phyloP scores from a whole-genome alignment of 2,888 invertebrate genomes.

The Erebia aethiops region DNA sequence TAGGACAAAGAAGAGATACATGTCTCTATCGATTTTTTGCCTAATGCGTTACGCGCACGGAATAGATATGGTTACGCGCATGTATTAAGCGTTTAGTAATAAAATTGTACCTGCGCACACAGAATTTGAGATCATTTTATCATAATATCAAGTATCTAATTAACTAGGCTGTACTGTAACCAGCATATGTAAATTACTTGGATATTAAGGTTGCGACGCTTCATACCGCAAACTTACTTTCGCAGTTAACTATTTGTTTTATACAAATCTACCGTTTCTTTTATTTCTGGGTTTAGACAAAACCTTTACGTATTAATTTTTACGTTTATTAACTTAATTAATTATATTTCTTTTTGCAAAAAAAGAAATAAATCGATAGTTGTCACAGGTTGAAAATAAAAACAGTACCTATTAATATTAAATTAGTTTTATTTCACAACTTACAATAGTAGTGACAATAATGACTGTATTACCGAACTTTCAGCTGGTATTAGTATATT shows the following conservation, averaged over 20 bases:
- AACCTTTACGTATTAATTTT: background rate
- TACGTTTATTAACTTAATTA: background rate
- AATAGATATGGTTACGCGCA: constrained; percentile 67
- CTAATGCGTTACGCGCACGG: constrained; percentile 60
- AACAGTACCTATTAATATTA: constrained; percentile 58
- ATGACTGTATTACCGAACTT: constrained; percentile 81
- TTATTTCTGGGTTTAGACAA: no score
- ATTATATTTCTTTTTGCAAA: background rate
- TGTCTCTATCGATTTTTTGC: constrained; percentile 71
- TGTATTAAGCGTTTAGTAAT: constrained; percentile 37
- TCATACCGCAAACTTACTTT: no score
- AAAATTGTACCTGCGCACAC: background rate
- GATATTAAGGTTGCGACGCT: no score
- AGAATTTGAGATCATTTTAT: background rate
- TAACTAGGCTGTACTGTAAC: no score
- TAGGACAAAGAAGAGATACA: no score
- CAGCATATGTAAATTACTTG: no score
- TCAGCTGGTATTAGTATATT: constrained; percentile 80
- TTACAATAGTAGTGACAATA: constrained; percentile 77
- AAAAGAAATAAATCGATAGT: background rate
- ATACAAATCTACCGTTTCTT: no score
- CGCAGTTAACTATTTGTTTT: no score
- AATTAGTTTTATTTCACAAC: constrained; percentile 82
- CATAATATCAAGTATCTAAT: background rate
- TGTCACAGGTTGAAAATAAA: constrained; percentile 27